These are phyloP conservation scores for Drosophila paramelanica DNA, from an alignment of 2,888 invertebrate species.

Conservation along the genomic window DNA sequence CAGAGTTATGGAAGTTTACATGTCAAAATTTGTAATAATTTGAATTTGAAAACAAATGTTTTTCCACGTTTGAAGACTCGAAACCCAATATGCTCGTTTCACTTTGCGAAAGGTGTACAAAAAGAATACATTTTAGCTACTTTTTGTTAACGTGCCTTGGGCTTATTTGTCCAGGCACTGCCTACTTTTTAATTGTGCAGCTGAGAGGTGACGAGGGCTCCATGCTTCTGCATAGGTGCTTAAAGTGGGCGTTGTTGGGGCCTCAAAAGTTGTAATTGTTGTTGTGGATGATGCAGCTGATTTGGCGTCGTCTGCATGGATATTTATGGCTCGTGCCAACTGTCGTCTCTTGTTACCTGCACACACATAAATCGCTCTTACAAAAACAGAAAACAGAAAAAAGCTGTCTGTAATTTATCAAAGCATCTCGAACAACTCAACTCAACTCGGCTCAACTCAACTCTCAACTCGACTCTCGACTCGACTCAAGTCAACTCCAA, in stretches of 20 bases:
- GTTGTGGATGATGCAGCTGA: conserved; percentile 71
- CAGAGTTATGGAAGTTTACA: no score
- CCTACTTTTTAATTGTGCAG: conserved; percentile 62
- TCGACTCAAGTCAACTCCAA: conserved; percentile 11
- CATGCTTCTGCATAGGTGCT: conserved; percentile 54
- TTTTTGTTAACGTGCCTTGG: conserved; percentile 44
- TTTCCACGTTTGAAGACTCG: no score
- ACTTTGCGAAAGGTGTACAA: neutral
- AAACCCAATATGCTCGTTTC: no score
- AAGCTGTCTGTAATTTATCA: conserved; percentile 67
- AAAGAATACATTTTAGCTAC: conserved; percentile 28
- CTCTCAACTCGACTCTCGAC: conserved; percentile 4
- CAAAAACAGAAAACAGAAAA: conserved; percentile 21
- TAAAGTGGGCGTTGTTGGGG: conserved; percentile 71
- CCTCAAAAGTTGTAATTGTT: conserved; percentile 66
- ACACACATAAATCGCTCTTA: conserved; percentile 51
- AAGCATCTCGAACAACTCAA: conserved; percentile 66
- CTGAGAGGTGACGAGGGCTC: conserved; percentile 41
- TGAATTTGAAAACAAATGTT: no score
- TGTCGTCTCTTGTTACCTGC: conserved; percentile 68
- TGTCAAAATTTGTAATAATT: no score
- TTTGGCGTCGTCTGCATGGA: conserved; percentile 54
- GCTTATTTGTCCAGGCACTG: conserved; percentile 64
- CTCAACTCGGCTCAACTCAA: conserved; percentile 27
- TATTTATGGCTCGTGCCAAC: conserved; percentile 79